A percentile compares a stretch with the other conserved stretches of the same genome.
Conservation (phyloP, 1,140 invertebrate genomes). For the Hirudo medicinalis region DNA sequence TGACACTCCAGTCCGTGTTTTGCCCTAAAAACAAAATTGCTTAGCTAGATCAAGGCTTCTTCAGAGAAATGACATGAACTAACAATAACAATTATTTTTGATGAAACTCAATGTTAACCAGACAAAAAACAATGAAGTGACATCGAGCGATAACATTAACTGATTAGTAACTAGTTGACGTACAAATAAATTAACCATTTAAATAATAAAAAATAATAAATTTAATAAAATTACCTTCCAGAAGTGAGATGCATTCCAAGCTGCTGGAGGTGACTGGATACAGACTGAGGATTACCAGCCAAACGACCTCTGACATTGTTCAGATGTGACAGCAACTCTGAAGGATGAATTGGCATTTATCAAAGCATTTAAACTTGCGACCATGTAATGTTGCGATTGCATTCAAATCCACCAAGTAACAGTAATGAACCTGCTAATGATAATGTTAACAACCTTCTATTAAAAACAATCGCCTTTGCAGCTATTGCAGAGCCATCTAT, state of each 20-base stretch:
- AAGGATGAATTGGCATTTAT: not conserved
- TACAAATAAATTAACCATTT: no score
- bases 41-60: no score
- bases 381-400: not conserved
- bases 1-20: no score
- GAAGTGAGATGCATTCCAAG: slow-evolving; percentile 1
- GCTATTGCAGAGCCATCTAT: no score
- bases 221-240: not conserved
- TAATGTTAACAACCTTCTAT: no score
- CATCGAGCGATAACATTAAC: not conserved
- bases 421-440: no score
- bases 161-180: not conserved
- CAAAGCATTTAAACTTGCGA: not conserved
- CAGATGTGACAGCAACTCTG: slow-evolving; percentile 10
- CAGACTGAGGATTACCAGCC: not conserved
- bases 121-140: no score
- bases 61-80: not conserved
- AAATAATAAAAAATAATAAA: no score
- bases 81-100: not conserved
- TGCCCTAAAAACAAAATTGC: no score
- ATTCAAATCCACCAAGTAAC: not conserved
- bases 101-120: not conserved
- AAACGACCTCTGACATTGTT: not conserved
- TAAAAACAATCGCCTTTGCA: no score
- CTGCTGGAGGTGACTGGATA: not conserved